These are phyloP conservation scores for Poecile atricapillus DNA, from an alignment of 2,113 vertebrate species.

Conservation along the genomic window DNA sequence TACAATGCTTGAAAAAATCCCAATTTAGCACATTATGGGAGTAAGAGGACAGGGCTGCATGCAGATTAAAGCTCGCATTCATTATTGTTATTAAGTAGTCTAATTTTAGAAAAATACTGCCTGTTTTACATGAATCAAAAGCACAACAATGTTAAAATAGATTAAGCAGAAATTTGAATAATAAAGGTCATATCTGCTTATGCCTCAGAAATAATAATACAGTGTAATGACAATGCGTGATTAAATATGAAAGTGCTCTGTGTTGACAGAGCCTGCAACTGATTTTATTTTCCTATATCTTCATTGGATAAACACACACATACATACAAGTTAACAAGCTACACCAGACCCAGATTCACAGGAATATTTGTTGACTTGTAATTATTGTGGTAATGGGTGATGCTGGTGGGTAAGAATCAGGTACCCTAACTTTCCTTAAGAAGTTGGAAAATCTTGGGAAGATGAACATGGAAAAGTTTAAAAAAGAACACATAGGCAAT, in stretches of 20 bases:
- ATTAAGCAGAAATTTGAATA: slow-evolving; percentile 66
- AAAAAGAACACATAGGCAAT: background rate
- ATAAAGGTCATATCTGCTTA: slow-evolving; percentile 39
- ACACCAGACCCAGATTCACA: background rate
- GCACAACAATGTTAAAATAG: slow-evolving; percentile 34
- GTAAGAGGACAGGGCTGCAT: slow-evolving; percentile 31
- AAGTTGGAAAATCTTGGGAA: background rate
- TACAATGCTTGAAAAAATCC: slow-evolving; percentile 55
- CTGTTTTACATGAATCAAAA: slow-evolving; percentile 54
- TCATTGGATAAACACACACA: background rate
- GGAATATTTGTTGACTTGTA: background rate
- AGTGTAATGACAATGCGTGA: background rate
- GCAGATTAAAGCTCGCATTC: slow-evolving; percentile 67
- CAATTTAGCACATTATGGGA: slow-evolving; percentile 64
- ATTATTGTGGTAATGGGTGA: background rate
- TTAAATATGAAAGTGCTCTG: background rate
- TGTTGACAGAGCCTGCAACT: background rate
- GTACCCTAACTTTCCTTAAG: background rate
- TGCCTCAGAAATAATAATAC: slow-evolving; percentile 21
- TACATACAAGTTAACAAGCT: background rate
- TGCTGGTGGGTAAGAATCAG: background rate
- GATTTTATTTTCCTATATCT: background rate
- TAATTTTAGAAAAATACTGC: slow-evolving; percentile 63
- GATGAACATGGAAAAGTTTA: background rate
- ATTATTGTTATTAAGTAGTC: slow-evolving; percentile 70